Evolutionary conservation across 2,888 invertebrate species (phyloP), one percentile per base, ranked within the genome.

Genomic region (Drosophila meridiana): DNA sequence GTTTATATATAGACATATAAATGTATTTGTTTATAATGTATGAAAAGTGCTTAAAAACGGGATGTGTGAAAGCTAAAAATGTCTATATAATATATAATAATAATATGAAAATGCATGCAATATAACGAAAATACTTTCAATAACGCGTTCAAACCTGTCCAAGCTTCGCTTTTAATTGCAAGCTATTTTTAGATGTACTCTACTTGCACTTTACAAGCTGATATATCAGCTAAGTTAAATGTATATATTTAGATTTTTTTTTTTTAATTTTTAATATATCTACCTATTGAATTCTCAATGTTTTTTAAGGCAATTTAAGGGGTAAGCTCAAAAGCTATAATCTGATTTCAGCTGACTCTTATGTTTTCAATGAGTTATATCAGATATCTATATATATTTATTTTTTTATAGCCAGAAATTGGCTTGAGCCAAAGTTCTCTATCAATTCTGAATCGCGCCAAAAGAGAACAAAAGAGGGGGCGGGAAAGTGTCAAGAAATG

Each of bases 401-500:
- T 6, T 34, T n/a, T 11, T 26, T 45, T 20, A 47, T 2, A 26
- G 32, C 20, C 11, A 34, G 8, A 50, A 32, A 7, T 52, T 36
- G 52, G 32, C 11, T 20, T 11, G 34, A 52, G 30, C n/a, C 11
- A 20, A 9, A 20, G 36, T 14, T 26, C 8, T 53, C 4, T 28
- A 38, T 8, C 53, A 38, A 55, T 53, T 26, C 14, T 1, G 2
- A 48, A 32, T 48, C 26, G 20, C 20, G 52, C 34, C 53, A 38
- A 55, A 55, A 20, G n/a, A 13, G 9, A 8, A 50, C 4, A 20
- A 45, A 34, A 14, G 8, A 38, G 36, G 3, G 2, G 7, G 11
- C 4, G 1, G 2, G 26, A 26, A 36, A 52, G 14, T 48, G 36
- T 45, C 43, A 72, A 34, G 20, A 47, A 73, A 57, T 73, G 43